Percentiles rank a stretch among this genome's conserved stretches.
phyloP scores from a whole-genome alignment of 2,888 invertebrate species.

The Carterocephalus palaemon region DNA sequence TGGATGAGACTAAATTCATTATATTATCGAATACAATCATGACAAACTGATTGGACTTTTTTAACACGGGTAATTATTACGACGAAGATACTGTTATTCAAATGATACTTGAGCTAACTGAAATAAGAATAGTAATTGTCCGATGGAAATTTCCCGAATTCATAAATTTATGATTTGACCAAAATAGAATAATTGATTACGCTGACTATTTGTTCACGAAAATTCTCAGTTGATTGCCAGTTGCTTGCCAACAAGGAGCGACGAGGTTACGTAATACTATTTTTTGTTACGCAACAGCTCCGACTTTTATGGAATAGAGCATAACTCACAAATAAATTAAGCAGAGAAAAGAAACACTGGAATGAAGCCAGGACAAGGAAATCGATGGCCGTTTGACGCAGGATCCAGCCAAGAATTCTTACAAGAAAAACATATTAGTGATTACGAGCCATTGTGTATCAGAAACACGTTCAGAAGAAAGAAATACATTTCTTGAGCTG shows the following conservation, averaged over 20 bases:
- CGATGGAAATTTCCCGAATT: neutral
- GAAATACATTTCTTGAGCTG: neutral
- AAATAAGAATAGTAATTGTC: neutral
- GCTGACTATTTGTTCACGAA: neutral
- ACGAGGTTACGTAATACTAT: constrained; percentile 29
- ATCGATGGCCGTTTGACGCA: constrained; percentile 58
- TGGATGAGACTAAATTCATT: too few species aligned
- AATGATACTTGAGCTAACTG: too few species aligned
- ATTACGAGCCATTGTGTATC: constrained; percentile 9
- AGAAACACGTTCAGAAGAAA: constrained; percentile 2
- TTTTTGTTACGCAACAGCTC: constrained; percentile 45
- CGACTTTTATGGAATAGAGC: constrained; percentile 30
- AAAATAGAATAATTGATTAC: constrained; percentile 3
- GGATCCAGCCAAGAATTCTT: constrained; percentile 34
- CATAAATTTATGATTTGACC: neutral
- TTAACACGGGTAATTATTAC: too few species aligned
- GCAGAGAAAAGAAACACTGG: constrained; percentile 59
- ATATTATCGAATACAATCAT: too few species aligned
- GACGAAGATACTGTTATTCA: too few species aligned
- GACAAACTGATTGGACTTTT: too few species aligned
- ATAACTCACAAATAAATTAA: constrained; percentile 65
- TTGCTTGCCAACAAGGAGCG: constrained; percentile 24
- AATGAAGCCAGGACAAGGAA: constrained; percentile 58
- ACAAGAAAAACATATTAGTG: constrained; percentile 27
- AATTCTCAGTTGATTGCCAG: constrained; percentile 4